phyloP scores from a whole-genome alignment of 2,888 invertebrate genomes.

The Apotomis betuletana region DNA sequence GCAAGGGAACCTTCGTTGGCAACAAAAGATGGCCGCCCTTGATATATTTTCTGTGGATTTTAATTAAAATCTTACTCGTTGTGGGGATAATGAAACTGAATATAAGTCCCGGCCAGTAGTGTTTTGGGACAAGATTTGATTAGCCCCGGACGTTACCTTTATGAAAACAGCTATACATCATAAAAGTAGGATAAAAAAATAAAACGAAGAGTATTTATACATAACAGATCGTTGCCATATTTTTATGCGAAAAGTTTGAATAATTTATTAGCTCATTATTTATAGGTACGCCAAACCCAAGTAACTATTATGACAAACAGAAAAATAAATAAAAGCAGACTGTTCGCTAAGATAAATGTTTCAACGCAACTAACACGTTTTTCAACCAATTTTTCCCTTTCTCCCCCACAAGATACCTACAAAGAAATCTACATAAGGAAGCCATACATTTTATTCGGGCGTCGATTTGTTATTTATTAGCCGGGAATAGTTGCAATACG shows the following conservation, averaged over 20 bases:
- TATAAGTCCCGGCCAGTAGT: slow-evolving; percentile 56
- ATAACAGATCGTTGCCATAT: no score
- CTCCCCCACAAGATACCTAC: slow-evolving; percentile 53
- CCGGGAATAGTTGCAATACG: slow-evolving; percentile 79
- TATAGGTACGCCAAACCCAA: background rate
- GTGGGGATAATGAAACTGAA: slow-evolving; percentile 69
- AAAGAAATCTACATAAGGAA: slow-evolving; percentile 71
- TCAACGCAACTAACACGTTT: slow-evolving; percentile 39
- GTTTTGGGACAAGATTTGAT: slow-evolving; percentile 61
- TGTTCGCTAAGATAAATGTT: slow-evolving; percentile 36
- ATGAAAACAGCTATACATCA: background rate
- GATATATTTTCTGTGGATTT: slow-evolving; percentile 75
- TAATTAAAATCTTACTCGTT: slow-evolving; percentile 80
- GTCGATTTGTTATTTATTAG: slow-evolving; percentile 84
- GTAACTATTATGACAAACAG: slow-evolving; percentile 3
- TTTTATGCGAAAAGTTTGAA: background rate
- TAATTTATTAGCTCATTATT: background rate
- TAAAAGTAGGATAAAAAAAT: background rate
- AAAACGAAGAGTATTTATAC: no score
- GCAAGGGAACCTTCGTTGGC: slow-evolving; percentile 71
- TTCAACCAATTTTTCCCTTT: slow-evolving; percentile 52
- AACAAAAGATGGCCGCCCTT: slow-evolving; percentile 74
- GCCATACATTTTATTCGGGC: slow-evolving; percentile 79
- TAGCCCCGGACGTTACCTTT: slow-evolving; percentile 51
- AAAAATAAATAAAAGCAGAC: slow-evolving; percentile 6